Evolutionary conservation across 2,797 vertebrate genomes (phyloP).

Genomic region (Micropoecilia bifurca): DNA sequence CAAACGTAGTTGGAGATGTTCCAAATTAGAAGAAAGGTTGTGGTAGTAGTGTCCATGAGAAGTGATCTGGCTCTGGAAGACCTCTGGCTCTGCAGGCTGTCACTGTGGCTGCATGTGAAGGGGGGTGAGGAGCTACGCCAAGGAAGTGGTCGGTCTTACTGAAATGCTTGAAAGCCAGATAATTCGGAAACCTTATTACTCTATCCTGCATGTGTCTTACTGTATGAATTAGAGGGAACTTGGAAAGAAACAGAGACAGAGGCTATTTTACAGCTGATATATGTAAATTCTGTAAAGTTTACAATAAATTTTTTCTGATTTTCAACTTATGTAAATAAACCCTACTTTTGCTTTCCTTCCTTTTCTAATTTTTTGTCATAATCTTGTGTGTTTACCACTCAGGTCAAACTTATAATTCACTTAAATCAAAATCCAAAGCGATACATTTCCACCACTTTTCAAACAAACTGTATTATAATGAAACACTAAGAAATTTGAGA

Average conservation of each 20-base stretch:
- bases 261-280: neutral
- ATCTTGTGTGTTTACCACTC: neutral
- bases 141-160: conserved; percentile 72
- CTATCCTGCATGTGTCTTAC: neutral
- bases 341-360: neutral
- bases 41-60: conserved; percentile 42
- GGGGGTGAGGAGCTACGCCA: conserved; percentile 26
- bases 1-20: conserved; percentile 21
- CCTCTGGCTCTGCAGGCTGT: conserved; percentile 38
- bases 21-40: conserved; percentile 36
- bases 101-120: conserved; percentile 41
- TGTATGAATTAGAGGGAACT: neutral
- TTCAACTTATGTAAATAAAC: neutral
- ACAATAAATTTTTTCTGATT: neutral
- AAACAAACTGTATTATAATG: neutral
- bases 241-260: neutral
- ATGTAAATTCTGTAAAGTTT: neutral
- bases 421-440: neutral
- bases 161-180: conserved; percentile 57
- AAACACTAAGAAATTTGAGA: neutral
- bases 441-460: neutral
- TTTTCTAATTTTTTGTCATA: neutral
- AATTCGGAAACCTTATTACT: neutral
- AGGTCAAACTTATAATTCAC: neutral
- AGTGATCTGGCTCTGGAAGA: conserved; percentile 56